These are phyloP conservation scores for Sebastes nivosus DNA, from an alignment of 2,797 vertebrate genomes.

Conservation along the genomic window DNA sequence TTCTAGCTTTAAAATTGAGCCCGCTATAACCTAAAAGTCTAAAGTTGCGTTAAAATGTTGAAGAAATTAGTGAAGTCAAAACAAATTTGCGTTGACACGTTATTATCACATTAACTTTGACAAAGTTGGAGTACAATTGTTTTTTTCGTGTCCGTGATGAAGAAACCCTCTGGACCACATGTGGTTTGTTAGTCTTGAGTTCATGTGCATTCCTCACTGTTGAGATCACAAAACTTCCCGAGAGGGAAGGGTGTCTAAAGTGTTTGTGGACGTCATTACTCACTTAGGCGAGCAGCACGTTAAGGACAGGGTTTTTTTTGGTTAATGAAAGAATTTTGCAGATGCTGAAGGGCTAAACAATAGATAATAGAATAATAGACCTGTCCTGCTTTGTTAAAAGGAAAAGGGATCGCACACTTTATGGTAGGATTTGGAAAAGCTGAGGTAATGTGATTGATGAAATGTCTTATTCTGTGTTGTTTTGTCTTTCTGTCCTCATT, in stretches of 20 bases:
- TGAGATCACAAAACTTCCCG: constrained; percentile 55
- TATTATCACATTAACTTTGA: no score
- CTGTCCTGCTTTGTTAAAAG: not conserved
- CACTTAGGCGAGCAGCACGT: not conserved
- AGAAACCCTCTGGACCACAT: constrained; percentile 43
- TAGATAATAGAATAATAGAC: not conserved
- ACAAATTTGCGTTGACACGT: no score
- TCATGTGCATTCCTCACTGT: constrained; percentile 64
- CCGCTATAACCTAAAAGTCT: no score
- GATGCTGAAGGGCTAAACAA: not conserved
- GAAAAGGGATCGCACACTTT: not conserved
- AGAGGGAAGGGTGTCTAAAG: constrained; percentile 39
- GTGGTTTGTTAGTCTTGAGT: constrained; percentile 57
- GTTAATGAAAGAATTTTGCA: not conserved
- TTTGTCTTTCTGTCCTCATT: constrained; percentile 4
- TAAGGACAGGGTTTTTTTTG: not conserved
- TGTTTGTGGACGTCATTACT: constrained; percentile 24
- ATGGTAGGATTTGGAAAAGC: not conserved
- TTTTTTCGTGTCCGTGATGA: constrained; percentile 14
- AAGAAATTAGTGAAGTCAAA: no score
- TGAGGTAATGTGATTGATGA: not conserved
- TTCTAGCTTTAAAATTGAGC: no score
- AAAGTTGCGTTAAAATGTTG: no score
- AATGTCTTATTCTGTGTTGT: constrained; percentile 5
- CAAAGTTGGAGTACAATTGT: not conserved